Evolutionary conservation across 2,888 invertebrate species (phyloP), one percentile per base, ranked within the genome.

Genomic region (Eupelmus urozonus): DNA sequence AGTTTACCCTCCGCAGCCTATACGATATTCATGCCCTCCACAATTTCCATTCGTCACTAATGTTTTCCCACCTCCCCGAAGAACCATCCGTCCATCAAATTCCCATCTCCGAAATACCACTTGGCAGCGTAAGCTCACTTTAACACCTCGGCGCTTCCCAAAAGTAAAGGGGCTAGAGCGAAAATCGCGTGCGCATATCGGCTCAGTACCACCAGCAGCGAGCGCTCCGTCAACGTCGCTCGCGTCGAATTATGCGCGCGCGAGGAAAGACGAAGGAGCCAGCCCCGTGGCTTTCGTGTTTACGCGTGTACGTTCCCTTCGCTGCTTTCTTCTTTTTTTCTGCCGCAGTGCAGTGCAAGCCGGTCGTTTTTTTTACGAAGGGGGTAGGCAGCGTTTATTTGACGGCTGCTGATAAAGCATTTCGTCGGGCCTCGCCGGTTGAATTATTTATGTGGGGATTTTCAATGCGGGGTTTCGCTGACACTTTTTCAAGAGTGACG

Each of bases 131-230:
- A n/a, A n/a, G n/a, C n/a, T n/a, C n/a, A n/a, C n/a, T n/a, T n/a
- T n/a, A n/a, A n/a, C n/a, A n/a, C n/a, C n/a, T n/a, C n/a, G n/a
- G n/a, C n/a, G n/a, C n/a, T n/a, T n/a, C n/a, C n/a, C n/a, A n/a
- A n/a, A n/a, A n/a, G n/a, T n/a, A n/a, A n/a, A n/a, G n/a, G n/a
- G n/a, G n/a, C n/a, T n/a, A n/a, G n/a, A n/a, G n/a, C n/a, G n/a
- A n/a, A 67, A 75, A 60, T 67, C 75, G 67, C 60, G 51, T 73
- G 65, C 60, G 60, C 67, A 75, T 75, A 75, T 60, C 20, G 23
- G 34, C 3, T 34, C n/a, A n/a, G n/a, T n/a, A n/a, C n/a, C n/a
- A 42, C 57, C 16, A 13, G 18, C 11, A 27, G 53, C 55, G n/a
- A 34, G 23, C 62, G 29, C n/a, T 76, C 59, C 42, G 62, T 69